A percentile compares a stretch with the other conserved stretches of the same genome.
These are phyloP conservation scores for Chionodraco myersi DNA, from an alignment of 2,113 vertebrate genomes.

Conservation along the genomic window DNA sequence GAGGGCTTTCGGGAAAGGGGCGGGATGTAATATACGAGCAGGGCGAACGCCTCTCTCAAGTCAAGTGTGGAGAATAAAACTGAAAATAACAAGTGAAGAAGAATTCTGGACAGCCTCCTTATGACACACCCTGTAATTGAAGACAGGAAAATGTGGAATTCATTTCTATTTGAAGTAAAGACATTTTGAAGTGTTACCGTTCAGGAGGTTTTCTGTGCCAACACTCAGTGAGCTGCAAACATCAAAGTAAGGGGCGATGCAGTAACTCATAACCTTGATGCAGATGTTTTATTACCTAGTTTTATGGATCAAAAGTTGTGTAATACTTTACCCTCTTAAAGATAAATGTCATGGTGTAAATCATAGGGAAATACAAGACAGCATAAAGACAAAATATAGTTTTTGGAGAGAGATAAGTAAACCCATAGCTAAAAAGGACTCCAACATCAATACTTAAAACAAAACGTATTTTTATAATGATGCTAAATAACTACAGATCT, in stretches of 20 bases:
- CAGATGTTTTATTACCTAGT: neutral
- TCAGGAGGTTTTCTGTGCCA: conserved; percentile 13
- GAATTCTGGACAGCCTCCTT: conserved; percentile 15
- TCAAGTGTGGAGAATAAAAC: conserved; percentile 43
- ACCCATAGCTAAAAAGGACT: neutral
- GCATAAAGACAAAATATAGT: neutral
- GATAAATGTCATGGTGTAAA: neutral
- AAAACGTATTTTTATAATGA: neutral
- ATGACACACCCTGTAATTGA: conserved; percentile 41
- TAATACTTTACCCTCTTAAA: neutral
- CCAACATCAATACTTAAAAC: neutral
- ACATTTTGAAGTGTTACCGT: conserved; percentile 6
- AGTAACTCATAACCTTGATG: neutral
- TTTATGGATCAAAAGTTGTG: neutral
- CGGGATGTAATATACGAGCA: conserved; percentile 30
- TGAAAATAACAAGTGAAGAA: conserved; percentile 36
- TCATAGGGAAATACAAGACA: neutral
- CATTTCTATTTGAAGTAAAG: conserved; percentile 11
- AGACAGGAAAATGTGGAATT: conserved; percentile 34
- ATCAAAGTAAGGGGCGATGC: neutral
- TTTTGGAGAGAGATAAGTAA: neutral
- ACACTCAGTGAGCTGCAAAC: neutral
- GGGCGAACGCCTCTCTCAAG: neutral
- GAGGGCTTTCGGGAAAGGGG: conserved; percentile 13
- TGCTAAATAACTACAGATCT: conserved; percentile 3